Percentiles rank a stretch among this genome's conserved stretches.
phyloP scores from a whole-genome alignment of 2,113 vertebrate genomes.

The Chaetodon trifascialis region DNA sequence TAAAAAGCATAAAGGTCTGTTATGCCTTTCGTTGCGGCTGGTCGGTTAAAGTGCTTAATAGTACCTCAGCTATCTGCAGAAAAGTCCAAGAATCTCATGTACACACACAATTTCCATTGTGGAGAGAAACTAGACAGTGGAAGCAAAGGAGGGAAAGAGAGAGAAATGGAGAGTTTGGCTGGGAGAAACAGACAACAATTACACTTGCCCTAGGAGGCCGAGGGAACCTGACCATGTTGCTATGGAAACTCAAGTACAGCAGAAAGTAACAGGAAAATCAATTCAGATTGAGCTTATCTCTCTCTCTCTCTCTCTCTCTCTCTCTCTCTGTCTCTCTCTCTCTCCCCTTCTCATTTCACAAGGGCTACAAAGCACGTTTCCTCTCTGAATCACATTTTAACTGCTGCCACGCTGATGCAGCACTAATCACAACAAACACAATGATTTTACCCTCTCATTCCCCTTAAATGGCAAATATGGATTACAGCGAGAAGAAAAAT shows the following conservation, averaged over 20 bases:
- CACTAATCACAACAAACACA: constrained; percentile 56
- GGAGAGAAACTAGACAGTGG: constrained; percentile 27
- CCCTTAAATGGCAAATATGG: constrained; percentile 47
- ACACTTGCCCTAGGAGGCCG: constrained; percentile 87
- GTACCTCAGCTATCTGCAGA: constrained; percentile 9
- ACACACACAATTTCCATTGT: constrained; percentile 39
- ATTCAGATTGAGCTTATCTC: constrained; percentile 84
- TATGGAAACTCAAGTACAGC: constrained; percentile 87
- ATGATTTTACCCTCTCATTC: constrained; percentile 38
- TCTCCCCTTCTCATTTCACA: constrained; percentile 71
- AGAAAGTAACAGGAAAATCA: constrained; percentile 87
- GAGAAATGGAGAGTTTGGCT: constrained; percentile 71
- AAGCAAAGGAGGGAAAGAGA: constrained; percentile 38
- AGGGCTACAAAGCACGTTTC: constrained; percentile 71
- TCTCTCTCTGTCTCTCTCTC: no score
- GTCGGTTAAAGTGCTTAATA: constrained; percentile 2
- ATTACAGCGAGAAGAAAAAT: constrained; percentile 41
- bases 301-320: constrained; percentile 47
- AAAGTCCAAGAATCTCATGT: constrained; percentile 36
- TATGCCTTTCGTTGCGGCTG: background rate
- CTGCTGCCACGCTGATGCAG: constrained; percentile 57
- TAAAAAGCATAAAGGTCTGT: background rate
- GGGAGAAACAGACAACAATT: constrained; percentile 85
- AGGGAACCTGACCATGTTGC: constrained; percentile 87
- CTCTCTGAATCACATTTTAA: constrained; percentile 68